Evolutionary conservation across 2,888 invertebrate species (phyloP).

Genomic region (Agrotis ipsilon): DNA sequence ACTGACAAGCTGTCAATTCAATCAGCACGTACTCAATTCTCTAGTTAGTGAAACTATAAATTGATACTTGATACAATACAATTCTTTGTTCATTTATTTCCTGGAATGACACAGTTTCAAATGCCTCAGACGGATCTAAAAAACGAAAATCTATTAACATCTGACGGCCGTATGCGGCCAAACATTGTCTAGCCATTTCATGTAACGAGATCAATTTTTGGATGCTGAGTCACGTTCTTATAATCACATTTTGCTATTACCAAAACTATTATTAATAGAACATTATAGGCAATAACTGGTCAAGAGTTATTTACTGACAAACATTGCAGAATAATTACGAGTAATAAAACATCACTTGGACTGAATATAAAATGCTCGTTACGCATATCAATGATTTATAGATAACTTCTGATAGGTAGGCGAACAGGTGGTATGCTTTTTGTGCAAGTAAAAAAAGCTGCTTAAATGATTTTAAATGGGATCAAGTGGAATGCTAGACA

Average conservation of each 20-base stretch:
- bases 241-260: constrained; percentile 47
- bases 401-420: constrained; percentile 22
- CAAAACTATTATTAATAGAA: constrained; percentile 48
- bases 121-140: constrained; percentile 2
- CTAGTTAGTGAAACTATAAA: neutral
- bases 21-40: constrained; percentile 19
- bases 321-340: constrained; percentile 44
- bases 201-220: constrained; percentile 48
- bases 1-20: neutral
- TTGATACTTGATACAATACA: neutral
- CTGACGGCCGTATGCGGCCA: constrained; percentile 11
- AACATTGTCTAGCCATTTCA: constrained; percentile 28
- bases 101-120: constrained; percentile 21
- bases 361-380: constrained; percentile 51
- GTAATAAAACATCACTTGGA: constrained; percentile 54
- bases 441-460: constrained; percentile 3
- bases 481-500: constrained; percentile 13
- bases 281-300: constrained; percentile 24
- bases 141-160: constrained; percentile 30
- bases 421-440: constrained; percentile 46
- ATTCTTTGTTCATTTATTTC: constrained; percentile 38
- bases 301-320: constrained; percentile 31
- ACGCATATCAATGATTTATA: constrained; percentile 50
- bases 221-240: constrained; percentile 50
- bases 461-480: constrained; percentile 7